Percentiles rank a stretch among this genome's conserved stretches.
These are phyloP conservation scores for Drosophila parvula DNA, from an alignment of 1,140 invertebrate species.

Conservation along the genomic window DNA sequence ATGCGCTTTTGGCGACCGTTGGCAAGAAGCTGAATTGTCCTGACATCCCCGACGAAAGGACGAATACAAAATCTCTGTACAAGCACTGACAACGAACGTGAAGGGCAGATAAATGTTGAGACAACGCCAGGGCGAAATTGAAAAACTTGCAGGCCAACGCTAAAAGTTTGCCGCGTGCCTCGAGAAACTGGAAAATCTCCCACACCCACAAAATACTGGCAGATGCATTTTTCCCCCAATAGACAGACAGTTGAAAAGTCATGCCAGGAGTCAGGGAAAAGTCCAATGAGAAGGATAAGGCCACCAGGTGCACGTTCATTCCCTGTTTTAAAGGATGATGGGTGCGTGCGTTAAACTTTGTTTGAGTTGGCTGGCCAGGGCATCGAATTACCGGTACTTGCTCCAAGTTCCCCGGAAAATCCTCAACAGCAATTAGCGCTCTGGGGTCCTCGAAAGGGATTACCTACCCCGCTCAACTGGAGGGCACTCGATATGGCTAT, in stretches of 20 bases:
- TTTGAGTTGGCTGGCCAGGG: slow-evolving; percentile 30
- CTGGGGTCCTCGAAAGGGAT: slow-evolving; percentile 27
- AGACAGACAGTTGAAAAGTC: slow-evolving; percentile 18
- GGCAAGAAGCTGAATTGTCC: slow-evolving; percentile 27
- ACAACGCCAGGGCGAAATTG: slow-evolving; percentile 55
- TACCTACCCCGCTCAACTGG: slow-evolving; percentile 57
- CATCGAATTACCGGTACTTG: slow-evolving; percentile 29
- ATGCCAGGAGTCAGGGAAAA: neutral
- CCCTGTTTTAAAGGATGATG: slow-evolving; percentile 13
- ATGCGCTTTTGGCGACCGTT: slow-evolving; percentile 35
- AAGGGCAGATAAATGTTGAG: slow-evolving; percentile 57
- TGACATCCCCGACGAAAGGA: slow-evolving; percentile 13
- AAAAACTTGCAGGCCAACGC: slow-evolving; percentile 63
- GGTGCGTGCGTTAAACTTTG: slow-evolving; percentile 51
- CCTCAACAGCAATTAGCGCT: slow-evolving; percentile 59
- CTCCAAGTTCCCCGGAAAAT: slow-evolving; percentile 9
- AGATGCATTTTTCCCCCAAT: neutral
- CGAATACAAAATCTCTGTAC: slow-evolving; percentile 31
- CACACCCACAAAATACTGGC: slow-evolving; percentile 10
- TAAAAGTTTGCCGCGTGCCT: slow-evolving; percentile 64
- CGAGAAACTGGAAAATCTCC: slow-evolving; percentile 4
- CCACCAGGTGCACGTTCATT: slow-evolving; percentile 35
- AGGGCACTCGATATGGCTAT: slow-evolving; percentile 66
- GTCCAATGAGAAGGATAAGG: slow-evolving; percentile 6
- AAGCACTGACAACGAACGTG: slow-evolving; percentile 40